phyloP scores from a whole-genome alignment of 2,113 vertebrate species.

The Oxyruncus cristatus region DNA sequence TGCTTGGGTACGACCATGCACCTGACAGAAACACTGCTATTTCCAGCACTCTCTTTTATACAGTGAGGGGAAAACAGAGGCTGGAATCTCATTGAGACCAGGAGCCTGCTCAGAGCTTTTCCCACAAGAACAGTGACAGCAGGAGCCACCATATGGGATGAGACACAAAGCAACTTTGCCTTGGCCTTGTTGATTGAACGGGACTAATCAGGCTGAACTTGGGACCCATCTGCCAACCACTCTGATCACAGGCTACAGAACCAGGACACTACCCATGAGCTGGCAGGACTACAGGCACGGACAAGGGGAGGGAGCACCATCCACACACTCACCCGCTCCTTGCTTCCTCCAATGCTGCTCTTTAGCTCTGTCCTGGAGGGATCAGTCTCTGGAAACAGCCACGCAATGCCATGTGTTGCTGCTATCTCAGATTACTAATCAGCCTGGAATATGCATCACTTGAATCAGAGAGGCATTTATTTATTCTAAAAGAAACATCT shows the following conservation, averaged over 20 bases:
- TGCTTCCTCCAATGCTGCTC: not conserved
- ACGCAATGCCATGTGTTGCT: not conserved
- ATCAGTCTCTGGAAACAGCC: not conserved
- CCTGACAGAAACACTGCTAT: not conserved
- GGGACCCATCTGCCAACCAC: conserved; percentile 28
- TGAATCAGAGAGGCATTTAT: not conserved
- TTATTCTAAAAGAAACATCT: not conserved
- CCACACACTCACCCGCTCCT: not conserved
- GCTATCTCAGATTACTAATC: not conserved
- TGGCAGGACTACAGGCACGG: not conserved
- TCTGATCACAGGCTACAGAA: not conserved
- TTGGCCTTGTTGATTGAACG: not conserved
- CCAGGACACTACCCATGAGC: not conserved
- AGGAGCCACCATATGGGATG: conserved; percentile 50
- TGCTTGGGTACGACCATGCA: not conserved
- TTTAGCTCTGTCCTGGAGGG: not conserved
- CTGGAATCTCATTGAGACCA: not conserved
- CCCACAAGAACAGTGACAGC: conserved; percentile 9
- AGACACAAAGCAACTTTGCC: not conserved
- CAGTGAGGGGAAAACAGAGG: not conserved
- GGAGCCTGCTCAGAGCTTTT: not conserved
- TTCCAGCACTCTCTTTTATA: not conserved
- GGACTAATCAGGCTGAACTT: not conserved
- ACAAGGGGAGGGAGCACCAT: not conserved
- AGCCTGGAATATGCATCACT: not conserved